phyloP scores from a whole-genome alignment of 2,113 vertebrate genomes.

The Mionectes macconnelli region DNA sequence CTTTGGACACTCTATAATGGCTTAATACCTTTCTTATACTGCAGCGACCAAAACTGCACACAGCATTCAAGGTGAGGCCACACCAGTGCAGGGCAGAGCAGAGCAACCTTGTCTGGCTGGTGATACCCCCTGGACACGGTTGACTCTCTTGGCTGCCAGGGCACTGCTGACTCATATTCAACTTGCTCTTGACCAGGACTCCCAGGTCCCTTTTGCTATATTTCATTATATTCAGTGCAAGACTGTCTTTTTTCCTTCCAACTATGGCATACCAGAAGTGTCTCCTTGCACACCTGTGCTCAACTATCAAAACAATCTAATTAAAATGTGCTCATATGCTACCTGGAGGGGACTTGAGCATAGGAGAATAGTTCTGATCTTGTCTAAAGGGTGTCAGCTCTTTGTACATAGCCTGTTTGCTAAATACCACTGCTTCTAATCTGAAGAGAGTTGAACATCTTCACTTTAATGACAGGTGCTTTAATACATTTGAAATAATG shows the following conservation, averaged over 20 bases:
- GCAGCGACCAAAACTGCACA: neutral
- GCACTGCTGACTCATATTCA: neutral
- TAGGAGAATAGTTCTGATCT: neutral
- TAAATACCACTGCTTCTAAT: neutral
- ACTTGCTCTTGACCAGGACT: fast-evolving
- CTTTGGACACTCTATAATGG: neutral
- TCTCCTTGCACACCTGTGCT: neutral
- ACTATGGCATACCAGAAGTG: neutral
- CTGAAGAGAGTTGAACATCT: neutral
- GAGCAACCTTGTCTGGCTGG: neutral
- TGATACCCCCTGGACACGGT: fast-evolving
- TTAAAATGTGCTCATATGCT: neutral
- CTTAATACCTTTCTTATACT: neutral
- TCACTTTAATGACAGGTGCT: neutral
- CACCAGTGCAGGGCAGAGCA: neutral
- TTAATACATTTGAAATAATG: neutral
- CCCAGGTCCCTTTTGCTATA: neutral
- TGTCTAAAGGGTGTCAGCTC: neutral
- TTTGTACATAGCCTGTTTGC: neutral
- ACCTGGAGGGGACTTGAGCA: neutral
- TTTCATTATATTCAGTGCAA: neutral
- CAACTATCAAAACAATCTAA: neutral
- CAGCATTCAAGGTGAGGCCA: fast-evolving
- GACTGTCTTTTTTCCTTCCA: neutral
- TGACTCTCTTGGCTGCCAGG: neutral